Base-by-base conservation (phyloP, 2,888 invertebrate genomes). In the Pristionchus exspectatus region DNA sequence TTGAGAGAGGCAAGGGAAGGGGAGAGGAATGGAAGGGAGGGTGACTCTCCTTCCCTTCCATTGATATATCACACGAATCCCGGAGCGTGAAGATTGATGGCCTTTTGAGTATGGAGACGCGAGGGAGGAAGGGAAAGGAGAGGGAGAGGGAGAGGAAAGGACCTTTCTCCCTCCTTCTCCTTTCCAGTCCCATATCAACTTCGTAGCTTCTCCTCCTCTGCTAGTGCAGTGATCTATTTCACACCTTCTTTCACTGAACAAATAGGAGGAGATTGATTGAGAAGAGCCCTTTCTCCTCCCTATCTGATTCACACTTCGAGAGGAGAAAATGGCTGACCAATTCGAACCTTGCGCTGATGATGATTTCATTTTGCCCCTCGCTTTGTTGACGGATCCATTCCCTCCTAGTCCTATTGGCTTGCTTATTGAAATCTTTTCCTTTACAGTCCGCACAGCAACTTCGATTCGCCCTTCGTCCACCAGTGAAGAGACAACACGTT, bases 91-190 rank as follows among this genome's bases (percentile, higher is more conserved):
- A 69, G 87, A 88, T 63, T 72, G 87, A 88, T 88, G 87, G 87
- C 87, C 87, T 88, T 88, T 88, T 88, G 87, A 88, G 87, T 88
- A 87, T 63, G 66, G 87, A 87, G 69, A 50, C 27, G 59, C 27
- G 16, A 30, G 84, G 59, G 21, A 38, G 24, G 16, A 21, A 33
- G 33, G 27, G 21, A 24, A 33, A n/a, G 54, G n/a, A 30, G 24
- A n/a, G 16, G 59, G 44, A 24, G 21, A 54, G 24, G 83, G 50
- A 14, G 21, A n/a, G 3, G 56, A 27, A 30, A 30, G 38, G 44
- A 56, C 69, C 44, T 54, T 24, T 33, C 87, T 74, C 33, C 38
- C 24, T 87, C 50, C 77, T 50, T 72, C 72, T 87, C 87, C 74
- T 74, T 72, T 74, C 54, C 54, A 50, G 50, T 44, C 30, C 74